Evolutionary conservation across 1,140 invertebrate species (phyloP).

Genomic region (Drosophila nasuta): DNA sequence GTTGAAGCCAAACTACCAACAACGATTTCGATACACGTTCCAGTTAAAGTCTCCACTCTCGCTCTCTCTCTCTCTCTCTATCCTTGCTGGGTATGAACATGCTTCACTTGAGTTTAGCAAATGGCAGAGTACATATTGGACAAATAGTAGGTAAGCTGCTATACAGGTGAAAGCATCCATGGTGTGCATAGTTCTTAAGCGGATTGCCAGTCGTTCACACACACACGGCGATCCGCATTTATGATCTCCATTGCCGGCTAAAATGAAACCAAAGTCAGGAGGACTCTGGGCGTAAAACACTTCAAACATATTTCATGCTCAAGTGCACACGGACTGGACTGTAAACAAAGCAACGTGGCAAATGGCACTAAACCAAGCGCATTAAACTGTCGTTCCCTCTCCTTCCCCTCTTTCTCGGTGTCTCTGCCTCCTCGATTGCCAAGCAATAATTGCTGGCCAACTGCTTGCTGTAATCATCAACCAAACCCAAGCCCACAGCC

Average conservation of each 20-base stretch:
- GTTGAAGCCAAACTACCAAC: slow-evolving; percentile 27
- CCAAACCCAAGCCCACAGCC: slow-evolving; percentile 38
- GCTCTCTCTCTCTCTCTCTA: too few relatives aligned
- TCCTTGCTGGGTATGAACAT: too few relatives aligned
- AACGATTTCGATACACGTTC: background rate
- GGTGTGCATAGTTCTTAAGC: slow-evolving; percentile 50
- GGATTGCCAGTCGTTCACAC: slow-evolving; percentile 7
- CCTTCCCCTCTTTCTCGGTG: background rate
- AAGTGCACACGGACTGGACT: slow-evolving; percentile 45
- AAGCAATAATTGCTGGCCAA: slow-evolving; percentile 70
- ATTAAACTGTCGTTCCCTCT: slow-evolving; percentile 42
- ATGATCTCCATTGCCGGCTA: slow-evolving; percentile 12
- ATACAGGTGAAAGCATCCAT: slow-evolving; percentile 27
- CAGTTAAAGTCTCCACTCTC: background rate
- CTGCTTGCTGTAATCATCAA: slow-evolving; percentile 75
- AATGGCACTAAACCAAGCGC: slow-evolving; percentile 71
- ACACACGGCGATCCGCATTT: background rate
- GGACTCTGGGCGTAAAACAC: slow-evolving; percentile 36
- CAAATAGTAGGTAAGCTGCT: slow-evolving; percentile 35
- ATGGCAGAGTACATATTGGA: slow-evolving; percentile 61
- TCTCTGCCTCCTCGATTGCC: too few relatives aligned
- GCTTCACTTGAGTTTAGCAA: slow-evolving; percentile 51
- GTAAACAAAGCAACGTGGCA: slow-evolving; percentile 64
- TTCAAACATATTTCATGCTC: slow-evolving; percentile 77
- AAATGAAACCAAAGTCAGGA: slow-evolving; percentile 23